Conservation (phyloP, 2,888 invertebrate genomes). For the Pristionchus japonicus region DNA sequence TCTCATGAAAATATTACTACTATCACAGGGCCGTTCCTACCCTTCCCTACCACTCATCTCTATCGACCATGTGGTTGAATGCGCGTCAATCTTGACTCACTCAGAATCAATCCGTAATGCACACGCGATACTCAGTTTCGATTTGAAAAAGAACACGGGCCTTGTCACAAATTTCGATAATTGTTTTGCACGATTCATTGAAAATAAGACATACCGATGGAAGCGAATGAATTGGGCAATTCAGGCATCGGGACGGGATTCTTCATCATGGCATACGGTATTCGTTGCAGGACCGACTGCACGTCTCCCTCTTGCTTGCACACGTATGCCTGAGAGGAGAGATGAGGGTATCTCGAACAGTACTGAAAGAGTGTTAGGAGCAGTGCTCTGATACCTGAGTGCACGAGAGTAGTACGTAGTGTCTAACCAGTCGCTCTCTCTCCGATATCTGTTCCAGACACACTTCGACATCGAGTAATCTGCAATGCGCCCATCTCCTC, state of each 20-base stretch:
- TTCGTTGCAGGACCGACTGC: conserved; percentile 30
- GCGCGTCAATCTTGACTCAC: too few species aligned
- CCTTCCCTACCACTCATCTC: too few species aligned
- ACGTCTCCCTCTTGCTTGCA: conserved; percentile 45
- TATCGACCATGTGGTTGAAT: too few species aligned
- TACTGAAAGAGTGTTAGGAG: background rate
- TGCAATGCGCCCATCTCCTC: conserved; percentile 44
- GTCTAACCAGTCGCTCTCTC: conserved; percentile 53
- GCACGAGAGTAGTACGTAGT: conserved; percentile 69
- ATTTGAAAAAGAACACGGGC: too few species aligned
- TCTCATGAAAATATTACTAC: too few species aligned
- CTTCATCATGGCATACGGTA: conserved; percentile 52
- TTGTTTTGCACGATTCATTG: too few species aligned
- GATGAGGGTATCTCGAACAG: background rate
- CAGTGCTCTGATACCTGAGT: conserved; percentile 54
- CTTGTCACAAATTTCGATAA: too few species aligned
- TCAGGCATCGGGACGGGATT: conserved; percentile 54
- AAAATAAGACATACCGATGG: too few species aligned
- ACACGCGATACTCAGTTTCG: background rate
- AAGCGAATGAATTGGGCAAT: conserved; percentile 55
- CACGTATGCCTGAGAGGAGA: conserved; percentile 41
- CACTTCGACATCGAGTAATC: conserved; percentile 66
- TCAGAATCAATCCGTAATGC: too few species aligned
- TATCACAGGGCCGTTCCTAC: too few species aligned
- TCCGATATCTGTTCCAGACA: conserved; percentile 60